phyloP scores from a whole-genome alignment of 1,140 invertebrate species.

The Ctenoplectra terminalis region DNA sequence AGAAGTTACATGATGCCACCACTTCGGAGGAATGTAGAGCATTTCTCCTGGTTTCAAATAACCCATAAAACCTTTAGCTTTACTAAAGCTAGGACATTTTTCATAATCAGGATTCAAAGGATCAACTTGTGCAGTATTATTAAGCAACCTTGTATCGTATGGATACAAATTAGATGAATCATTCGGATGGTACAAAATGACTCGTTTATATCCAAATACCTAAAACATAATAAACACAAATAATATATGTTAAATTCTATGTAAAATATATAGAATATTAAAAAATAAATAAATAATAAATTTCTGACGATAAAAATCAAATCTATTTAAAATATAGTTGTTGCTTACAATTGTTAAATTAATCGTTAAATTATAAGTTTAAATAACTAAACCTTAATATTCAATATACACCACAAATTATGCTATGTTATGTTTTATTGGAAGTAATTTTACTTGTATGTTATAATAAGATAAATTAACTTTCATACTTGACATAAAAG shows the following conservation, averaged over 20 bases:
- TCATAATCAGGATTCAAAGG: conserved; percentile 89
- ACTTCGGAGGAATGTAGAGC: conserved; percentile 95
- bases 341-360: conserved; percentile 3
- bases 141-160: conserved; percentile 89
- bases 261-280: conserved; percentile 2
- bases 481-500: conserved; percentile 90
- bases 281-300: no score
- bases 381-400: background rate
- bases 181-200: conserved; percentile 91
- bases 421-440: background rate
- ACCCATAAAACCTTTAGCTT: conserved; percentile 88
- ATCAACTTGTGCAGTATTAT: conserved; percentile 94
- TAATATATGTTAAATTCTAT: background rate
- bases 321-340: background rate
- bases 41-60: conserved; percentile 92
- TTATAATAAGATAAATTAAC: conserved; percentile 1
- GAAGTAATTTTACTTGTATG: conserved; percentile 1
- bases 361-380: conserved; percentile 4
- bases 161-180: conserved; percentile 91
- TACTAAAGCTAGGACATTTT: conserved; percentile 88
- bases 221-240: conserved; percentile 72
- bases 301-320: background rate
- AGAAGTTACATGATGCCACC: conserved; percentile 97
- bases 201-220: conserved; percentile 93
- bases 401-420: background rate